Percentiles rank a stretch among this genome's conserved stretches.
Evolutionary conservation across 2,113 vertebrate species (phyloP).

Genomic region (Rhadina sibilatrix): DNA sequence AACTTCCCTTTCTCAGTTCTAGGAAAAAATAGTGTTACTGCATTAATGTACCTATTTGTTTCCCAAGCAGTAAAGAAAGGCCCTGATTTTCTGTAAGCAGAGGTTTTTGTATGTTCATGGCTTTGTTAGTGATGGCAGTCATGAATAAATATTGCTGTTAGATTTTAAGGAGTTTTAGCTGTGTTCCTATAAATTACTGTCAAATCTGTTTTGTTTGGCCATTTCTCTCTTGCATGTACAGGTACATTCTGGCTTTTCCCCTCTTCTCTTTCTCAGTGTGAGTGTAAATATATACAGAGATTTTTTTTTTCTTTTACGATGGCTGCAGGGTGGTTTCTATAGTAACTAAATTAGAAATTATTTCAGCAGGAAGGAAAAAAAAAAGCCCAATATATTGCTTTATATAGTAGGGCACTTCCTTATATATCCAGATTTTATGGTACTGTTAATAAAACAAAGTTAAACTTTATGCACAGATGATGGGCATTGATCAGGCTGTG

Average conservation of each 20-base stretch:
- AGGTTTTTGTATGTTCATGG: background rate
- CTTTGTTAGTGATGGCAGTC: background rate
- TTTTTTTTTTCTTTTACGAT: background rate
- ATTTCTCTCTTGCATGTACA: background rate
- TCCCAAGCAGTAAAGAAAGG: background rate
- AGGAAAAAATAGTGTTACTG: background rate
- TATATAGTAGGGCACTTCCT: constrained; percentile 58
- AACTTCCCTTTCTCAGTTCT: background rate
- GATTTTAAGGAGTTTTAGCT: background rate
- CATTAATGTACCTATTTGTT: background rate
- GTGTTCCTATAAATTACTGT: background rate
- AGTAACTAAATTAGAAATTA: constrained; percentile 67
- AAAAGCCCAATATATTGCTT: constrained; percentile 50
- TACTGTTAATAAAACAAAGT: constrained; percentile 46
- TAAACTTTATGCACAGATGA: constrained; percentile 30
- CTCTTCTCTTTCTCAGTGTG: background rate
- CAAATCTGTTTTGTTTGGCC: background rate
- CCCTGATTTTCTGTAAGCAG: background rate
- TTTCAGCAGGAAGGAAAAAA: background rate
- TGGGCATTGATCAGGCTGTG: constrained; percentile 35
- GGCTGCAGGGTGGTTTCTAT: constrained; percentile 62
- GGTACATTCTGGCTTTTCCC: background rate
- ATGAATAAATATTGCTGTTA: background rate
- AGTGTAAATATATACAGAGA: background rate
- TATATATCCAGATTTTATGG: constrained; percentile 45